phyloP scores from a whole-genome alignment of 1,140 invertebrate genomes.

The Heterodera carotae region DNA sequence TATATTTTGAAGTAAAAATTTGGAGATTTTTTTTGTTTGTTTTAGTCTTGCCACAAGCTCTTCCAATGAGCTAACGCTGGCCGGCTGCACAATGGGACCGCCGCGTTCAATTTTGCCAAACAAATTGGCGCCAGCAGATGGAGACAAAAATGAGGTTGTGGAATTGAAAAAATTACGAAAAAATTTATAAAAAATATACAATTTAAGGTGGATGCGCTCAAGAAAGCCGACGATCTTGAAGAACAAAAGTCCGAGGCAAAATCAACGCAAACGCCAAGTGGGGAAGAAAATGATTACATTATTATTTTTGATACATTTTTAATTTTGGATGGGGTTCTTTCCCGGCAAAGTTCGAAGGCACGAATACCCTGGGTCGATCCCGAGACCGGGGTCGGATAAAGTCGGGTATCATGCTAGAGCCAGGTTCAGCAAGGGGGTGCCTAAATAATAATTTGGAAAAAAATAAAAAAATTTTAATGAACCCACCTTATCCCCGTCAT shows the following conservation, averaged over 20 bases:
- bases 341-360: too few species aligned
- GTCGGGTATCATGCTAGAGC: too few species aligned
- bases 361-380: too few species aligned
- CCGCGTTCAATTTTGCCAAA: slow-evolving; percentile 28
- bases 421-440: too few species aligned
- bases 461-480: too few species aligned
- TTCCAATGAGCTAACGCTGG: slow-evolving; percentile 67
- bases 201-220: neutral
- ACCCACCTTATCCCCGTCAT: too few species aligned
- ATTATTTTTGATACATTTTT: too few species aligned
- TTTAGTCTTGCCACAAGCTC: slow-evolving; percentile 76
- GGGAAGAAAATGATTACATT: neutral
- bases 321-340: too few species aligned
- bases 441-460: too few species aligned
- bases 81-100: slow-evolving; percentile 71
- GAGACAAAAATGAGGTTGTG: slow-evolving; percentile 8
- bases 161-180: neutral
- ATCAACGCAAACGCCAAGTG: neutral
- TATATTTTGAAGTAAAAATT: too few species aligned
- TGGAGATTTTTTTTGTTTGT: slow-evolving; percentile 64
- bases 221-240: neutral
- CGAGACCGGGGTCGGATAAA: too few species aligned
- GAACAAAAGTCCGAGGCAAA: neutral
- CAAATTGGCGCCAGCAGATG: slow-evolving; percentile 5
- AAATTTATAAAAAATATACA: neutral